A percentile compares a stretch with the other conserved stretches of the same genome.
Evolutionary conservation across 2,797 vertebrate species (phyloP).

Genomic region (Thaleichthys pacificus): DNA sequence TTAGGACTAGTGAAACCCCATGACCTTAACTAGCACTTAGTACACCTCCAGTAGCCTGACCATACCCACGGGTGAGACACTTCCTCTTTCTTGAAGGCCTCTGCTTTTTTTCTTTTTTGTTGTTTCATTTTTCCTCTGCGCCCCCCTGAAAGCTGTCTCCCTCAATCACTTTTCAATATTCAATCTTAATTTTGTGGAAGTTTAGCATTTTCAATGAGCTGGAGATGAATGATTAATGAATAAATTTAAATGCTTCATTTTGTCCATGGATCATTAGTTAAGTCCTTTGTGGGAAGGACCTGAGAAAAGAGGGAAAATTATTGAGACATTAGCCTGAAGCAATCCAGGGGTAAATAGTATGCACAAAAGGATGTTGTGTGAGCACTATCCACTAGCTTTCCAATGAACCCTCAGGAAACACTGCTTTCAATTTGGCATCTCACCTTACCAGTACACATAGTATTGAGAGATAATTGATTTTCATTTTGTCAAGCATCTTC

Average conservation of each 20-base stretch:
- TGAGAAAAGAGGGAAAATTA: conserved; percentile 99
- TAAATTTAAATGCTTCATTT: conserved; percentile 99
- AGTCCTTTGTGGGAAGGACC: conserved; percentile 99
- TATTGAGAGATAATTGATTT: conserved; percentile 66
- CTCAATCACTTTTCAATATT: conserved; percentile 99
- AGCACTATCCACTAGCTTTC: conserved; percentile 79
- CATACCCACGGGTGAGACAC: conserved; percentile 76
- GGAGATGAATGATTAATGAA: conserved; percentile 99
- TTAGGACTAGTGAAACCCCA: conserved; percentile 94
- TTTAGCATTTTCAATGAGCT: conserved; percentile 99
- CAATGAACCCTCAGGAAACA: conserved; percentile 78
- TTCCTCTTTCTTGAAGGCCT: conserved; percentile 39
- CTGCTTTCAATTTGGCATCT: conserved; percentile 75
- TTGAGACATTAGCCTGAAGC: conserved; percentile 99
- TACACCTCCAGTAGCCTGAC: conserved; percentile 88
- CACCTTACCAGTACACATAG: conserved; percentile 73
- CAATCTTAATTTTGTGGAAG: conserved; percentile 99
- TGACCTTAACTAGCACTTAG: conserved; percentile 81
- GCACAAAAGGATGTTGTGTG: conserved; percentile 85
- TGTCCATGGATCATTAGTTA: conserved; percentile 99
- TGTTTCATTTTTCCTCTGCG: conserved; percentile 66
- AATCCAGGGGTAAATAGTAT: conserved; percentile 99
- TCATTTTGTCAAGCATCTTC: conserved; percentile 59
- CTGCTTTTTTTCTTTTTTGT: conserved; percentile 89
- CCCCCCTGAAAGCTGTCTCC: conserved; percentile 87